Evolutionary conservation across 2,888 invertebrate species (phyloP), one percentile per base, ranked within the genome.

Genomic region (Pristionchus fissidentatus): DNA sequence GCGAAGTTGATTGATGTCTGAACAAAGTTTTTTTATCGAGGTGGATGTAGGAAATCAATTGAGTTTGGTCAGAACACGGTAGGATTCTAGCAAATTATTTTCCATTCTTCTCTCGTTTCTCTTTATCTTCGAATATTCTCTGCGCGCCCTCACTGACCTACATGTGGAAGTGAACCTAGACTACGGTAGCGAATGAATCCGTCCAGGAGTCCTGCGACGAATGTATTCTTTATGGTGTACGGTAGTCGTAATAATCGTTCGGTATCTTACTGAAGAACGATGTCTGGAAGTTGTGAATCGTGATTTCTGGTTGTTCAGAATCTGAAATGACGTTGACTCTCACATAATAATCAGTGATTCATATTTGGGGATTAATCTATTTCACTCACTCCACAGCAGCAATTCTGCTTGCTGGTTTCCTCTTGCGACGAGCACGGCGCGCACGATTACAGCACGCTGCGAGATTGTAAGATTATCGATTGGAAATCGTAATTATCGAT

Each of bases 1-100:
- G 19, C 75, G 75, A 5, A 77, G 46, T 29, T 77, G 46, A 46
- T 77, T 77, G 75, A 77, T 49, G 49, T 77, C 75, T 77, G 49
- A 7, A 41, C n/a, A 15, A 41, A 19, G 26, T 1, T 43, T 26
- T 15, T 4, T 70, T 4, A 22, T 8, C 32, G 60, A 60, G 29
- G 29, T 13, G 32, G 60, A 60, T 10, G 29, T 29, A 29, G 60
- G 60, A 1, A 0, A 60, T 15, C 15, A 2, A 19, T 32, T 35
- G n/a, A 1, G 8, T 62, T 32, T 7, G 38, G 38, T 70, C 13
- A 13, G n/a, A n/a, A n/a, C n/a, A n/a, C n/a, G n/a, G n/a, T n/a
- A n/a, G n/a, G n/a, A n/a, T n/a, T n/a, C n/a, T n/a, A n/a, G n/a
- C n/a, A n/a, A n/a, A n/a, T n/a, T n/a, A n/a, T n/a, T n/a, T n/a